These are phyloP conservation scores for Pungitius pungitius DNA, from an alignment of 2,113 vertebrate genomes.

Conservation along the genomic window DNA sequence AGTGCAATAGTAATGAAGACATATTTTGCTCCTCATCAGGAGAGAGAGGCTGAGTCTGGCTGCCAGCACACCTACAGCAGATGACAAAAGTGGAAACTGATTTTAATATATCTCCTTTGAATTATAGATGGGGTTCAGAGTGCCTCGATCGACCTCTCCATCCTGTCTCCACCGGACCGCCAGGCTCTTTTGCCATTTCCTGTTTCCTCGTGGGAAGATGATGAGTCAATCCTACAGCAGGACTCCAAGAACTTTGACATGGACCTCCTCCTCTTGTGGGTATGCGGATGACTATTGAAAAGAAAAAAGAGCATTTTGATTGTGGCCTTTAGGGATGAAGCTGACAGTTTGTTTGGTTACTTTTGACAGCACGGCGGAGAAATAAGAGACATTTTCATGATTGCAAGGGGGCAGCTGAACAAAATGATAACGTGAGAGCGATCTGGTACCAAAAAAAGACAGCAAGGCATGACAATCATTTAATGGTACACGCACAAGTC, in stretches of 20 bases:
- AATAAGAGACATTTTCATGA: constrained; percentile 19
- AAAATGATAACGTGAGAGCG: constrained; percentile 17
- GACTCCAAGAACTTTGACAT: constrained; percentile 28
- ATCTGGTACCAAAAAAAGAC: constrained; percentile 10
- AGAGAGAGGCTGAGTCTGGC: constrained; percentile 52
- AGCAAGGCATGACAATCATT: constrained; percentile 18
- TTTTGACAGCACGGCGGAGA: constrained; percentile 2
- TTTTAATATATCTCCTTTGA: constrained; percentile 62
- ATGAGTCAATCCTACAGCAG: constrained; percentile 17
- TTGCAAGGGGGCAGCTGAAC: constrained; percentile 1
- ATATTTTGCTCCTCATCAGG: constrained; percentile 53
- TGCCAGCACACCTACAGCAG: constrained; percentile 68
- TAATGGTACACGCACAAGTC: constrained; percentile 27
- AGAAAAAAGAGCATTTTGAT: background rate
- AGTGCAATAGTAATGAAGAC: constrained; percentile 68
- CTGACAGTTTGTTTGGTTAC: constrained; percentile 47
- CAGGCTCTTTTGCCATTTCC: constrained; percentile 56
- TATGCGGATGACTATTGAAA: background rate
- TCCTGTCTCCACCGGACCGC: constrained; percentile 37
- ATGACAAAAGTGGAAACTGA: constrained; percentile 60
- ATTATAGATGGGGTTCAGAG: constrained; percentile 63
- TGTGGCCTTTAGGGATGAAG: constrained; percentile 24
- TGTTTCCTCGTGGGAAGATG: constrained; percentile 41
- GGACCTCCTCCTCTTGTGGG: constrained; percentile 9
- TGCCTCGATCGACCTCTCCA: constrained; percentile 55